A percentile compares a stretch with the other conserved stretches of the same genome.
phyloP scores from a whole-genome alignment of 1,140 invertebrate species.

The Temnothorax nylanderi region DNA sequence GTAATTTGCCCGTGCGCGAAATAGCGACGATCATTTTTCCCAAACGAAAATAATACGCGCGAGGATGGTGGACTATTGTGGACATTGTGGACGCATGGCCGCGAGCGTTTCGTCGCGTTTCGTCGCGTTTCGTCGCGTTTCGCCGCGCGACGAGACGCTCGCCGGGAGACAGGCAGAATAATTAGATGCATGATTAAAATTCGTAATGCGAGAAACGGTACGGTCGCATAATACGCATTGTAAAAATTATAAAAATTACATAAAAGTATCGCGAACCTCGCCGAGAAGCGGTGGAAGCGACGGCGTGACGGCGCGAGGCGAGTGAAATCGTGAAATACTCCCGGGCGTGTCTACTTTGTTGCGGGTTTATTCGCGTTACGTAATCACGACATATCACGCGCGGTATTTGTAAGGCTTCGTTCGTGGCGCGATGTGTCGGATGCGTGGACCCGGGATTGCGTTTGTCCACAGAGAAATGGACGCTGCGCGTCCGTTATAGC shows the following conservation, averaged over 20 bases:
- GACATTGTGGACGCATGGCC: too few relatives aligned
- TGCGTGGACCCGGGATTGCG: slow-evolving; percentile 45
- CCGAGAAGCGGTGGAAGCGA: too few relatives aligned
- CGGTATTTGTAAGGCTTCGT: slow-evolving; percentile 37
- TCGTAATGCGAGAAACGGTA: not conserved
- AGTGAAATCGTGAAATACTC: slow-evolving; percentile 15
- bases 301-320: not conserved
- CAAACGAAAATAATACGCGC: slow-evolving; percentile 13
- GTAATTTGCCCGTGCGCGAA: slow-evolving; percentile 11
- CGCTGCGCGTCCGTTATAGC: slow-evolving; percentile 41
- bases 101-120: too few relatives aligned
- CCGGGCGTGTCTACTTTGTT: slow-evolving; percentile 28
- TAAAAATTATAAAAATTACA: not conserved
- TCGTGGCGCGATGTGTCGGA: not conserved
- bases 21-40: not conserved
- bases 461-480: slow-evolving; percentile 41
- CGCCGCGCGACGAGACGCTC: not conserved
- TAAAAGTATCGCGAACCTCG: not conserved
- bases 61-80: not conserved
- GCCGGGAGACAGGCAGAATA: not conserved
- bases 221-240: not conserved
- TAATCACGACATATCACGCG: slow-evolving; percentile 43
- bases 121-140: too few relatives aligned
- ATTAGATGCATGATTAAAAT: slow-evolving; percentile 32
- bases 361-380: slow-evolving; percentile 21